Evolutionary conservation across 2,888 invertebrate species (phyloP), one percentile per base, ranked within the genome.

Genomic region (Hermaeophaga mercurialis): DNA sequence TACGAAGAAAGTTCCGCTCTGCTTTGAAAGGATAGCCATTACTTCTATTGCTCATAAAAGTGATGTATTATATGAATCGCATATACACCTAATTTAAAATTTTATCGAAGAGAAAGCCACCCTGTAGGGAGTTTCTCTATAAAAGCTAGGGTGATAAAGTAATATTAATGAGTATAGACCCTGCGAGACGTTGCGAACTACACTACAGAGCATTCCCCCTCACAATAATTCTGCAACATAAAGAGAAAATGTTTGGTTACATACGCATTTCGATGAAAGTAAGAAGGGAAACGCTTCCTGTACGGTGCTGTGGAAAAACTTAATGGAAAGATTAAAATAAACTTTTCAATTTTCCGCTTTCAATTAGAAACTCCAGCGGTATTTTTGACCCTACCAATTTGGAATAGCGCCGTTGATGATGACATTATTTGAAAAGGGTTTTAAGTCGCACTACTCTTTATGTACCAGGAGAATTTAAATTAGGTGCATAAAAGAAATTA

Each of bases 81-180:
- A n/a, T n/a, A n/a, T n/a, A n/a, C n/a, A n/a, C n/a, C n/a, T n/a
- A n/a, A n/a, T n/a, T n/a, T n/a, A n/a, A n/a, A n/a, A n/a, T n/a
- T n/a, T n/a, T n/a, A n/a, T n/a, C 22, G 6, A 22, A 22, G 22
- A 22, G 6, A 22, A 22, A 3, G 6, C 22, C 6, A 22, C 22
- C 22, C 59, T 44, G 12, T 15, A 44, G 24, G 44, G n/a, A 17
- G 44, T 44, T 15, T 44, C 15, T 44, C 26, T 44, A 44, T 44
- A 28, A 28, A n/a, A 28, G 28, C 6, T 22, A 6, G 6, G 6
- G 22, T 33, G 60, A 61, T 61, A 63, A 61, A 63, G 63, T 61
- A 61, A 63, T 63, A 63, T 63, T 61, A 63, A 63, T 63, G 63
- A 61, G 49, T 59, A 49, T 52, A 41, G 54, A 54, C 47, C 58